phyloP scores from a whole-genome alignment of 2,888 invertebrate genomes.

The Hermaeophaga mercurialis region DNA sequence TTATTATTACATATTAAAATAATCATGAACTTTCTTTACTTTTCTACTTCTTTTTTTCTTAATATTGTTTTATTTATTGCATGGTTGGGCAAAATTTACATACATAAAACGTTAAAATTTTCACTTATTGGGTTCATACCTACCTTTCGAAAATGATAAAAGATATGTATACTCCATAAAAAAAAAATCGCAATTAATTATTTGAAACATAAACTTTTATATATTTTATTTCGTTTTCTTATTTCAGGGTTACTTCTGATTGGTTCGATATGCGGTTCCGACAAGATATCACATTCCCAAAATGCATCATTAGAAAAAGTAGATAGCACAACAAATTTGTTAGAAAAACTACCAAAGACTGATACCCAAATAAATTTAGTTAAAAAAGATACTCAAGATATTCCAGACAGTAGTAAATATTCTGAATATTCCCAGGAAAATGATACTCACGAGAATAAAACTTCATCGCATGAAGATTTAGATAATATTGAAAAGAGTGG shows the following conservation, averaged over 20 bases:
- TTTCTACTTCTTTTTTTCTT: too few relatives aligned
- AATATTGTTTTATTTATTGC: too few relatives aligned
- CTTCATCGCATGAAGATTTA: slow-evolving; percentile 11
- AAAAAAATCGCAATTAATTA: too few relatives aligned
- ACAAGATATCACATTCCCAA: slow-evolving; percentile 26
- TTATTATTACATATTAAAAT: too few relatives aligned
- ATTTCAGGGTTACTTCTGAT: slow-evolving; percentile 46
- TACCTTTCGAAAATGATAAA: too few relatives aligned
- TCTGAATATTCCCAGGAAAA: slow-evolving; percentile 4
- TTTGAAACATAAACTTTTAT: too few relatives aligned
- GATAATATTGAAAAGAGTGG: neutral
- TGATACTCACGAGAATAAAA: slow-evolving; percentile 29
- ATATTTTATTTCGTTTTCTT: too few relatives aligned
- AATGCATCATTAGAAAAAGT: slow-evolving; percentile 33
- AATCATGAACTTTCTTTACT: too few relatives aligned
- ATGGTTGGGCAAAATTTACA: too few relatives aligned
- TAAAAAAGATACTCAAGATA: slow-evolving; percentile 30
- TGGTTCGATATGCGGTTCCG: slow-evolving; percentile 35
- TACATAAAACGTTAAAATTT: too few relatives aligned
- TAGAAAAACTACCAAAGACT: slow-evolving; percentile 49
- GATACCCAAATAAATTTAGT: slow-evolving; percentile 38
- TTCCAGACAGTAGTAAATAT: slow-evolving; percentile 11
- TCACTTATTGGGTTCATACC: too few relatives aligned
- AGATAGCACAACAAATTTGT: slow-evolving; percentile 39
- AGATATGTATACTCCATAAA: too few relatives aligned